Conservation (phyloP, 2,113 vertebrate species). For the Ictalurus furcatus region DNA sequence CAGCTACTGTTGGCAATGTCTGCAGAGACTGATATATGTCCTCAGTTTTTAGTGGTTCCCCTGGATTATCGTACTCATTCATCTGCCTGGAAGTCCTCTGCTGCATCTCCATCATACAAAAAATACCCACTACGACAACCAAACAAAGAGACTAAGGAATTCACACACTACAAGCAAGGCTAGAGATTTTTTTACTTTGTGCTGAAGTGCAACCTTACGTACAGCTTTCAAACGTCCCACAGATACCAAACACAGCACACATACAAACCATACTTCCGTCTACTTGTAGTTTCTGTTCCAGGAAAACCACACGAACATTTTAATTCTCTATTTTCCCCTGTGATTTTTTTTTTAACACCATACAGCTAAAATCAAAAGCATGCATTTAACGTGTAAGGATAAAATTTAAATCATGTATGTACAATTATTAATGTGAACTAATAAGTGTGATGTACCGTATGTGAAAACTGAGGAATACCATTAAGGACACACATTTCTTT, state of each 20-base stretch:
- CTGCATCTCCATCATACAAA: neutral
- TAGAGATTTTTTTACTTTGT: neutral
- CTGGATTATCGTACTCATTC: neutral
- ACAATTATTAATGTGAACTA: neutral
- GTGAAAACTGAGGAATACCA: neutral
- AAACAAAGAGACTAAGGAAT: neutral
- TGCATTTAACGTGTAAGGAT: neutral
- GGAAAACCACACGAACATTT: neutral
- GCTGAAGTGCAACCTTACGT: neutral
- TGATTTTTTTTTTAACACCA: neutral
- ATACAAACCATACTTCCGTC: neutral
- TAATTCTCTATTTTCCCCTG: neutral
- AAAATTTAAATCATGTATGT: neutral
- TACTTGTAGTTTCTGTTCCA: neutral
- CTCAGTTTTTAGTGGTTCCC: neutral
- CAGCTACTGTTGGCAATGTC: neutral
- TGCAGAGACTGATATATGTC: slow-evolving; percentile 11
- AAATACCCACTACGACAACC: neutral
- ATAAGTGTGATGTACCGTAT: neutral
- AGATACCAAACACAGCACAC: neutral
- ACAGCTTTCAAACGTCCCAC: neutral
- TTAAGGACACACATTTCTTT: neutral
- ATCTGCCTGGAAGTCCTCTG: neutral
- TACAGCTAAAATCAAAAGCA: neutral
- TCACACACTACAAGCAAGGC: neutral